Evolutionary conservation across 1,140 invertebrate genomes (phyloP).

Genomic region (Drosophila repletoides): DNA sequence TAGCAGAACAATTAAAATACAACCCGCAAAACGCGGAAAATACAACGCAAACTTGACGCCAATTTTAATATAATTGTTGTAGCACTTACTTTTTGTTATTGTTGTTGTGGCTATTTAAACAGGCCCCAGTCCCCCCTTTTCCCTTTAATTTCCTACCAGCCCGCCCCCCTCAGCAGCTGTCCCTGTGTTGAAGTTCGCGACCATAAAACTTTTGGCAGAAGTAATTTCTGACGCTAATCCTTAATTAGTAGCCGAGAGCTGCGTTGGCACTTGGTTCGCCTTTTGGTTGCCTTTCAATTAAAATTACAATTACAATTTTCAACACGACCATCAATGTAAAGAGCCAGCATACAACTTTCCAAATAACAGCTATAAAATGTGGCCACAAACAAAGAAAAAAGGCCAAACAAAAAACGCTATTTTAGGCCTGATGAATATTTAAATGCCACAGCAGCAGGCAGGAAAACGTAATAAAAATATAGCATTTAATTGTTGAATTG

Average conservation of each 20-base stretch:
- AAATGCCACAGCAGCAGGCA: no score
- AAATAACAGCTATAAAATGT: constrained; percentile 72
- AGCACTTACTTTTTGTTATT: constrained; percentile 27
- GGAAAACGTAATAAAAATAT: no score
- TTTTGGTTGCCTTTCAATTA: constrained; percentile 73
- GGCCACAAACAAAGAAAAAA: constrained; percentile 25
- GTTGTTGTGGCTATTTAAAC: constrained; percentile 39
- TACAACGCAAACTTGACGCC: constrained; percentile 67
- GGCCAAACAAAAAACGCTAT: constrained; percentile 12
- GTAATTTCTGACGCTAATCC: constrained; percentile 82
- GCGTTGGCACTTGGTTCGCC: constrained; percentile 24
- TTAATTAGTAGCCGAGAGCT: constrained; percentile 80
- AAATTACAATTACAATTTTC: constrained; percentile 79
- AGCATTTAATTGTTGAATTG: no score
- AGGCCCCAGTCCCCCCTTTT: constrained; percentile 1
- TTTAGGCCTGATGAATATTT: no score
- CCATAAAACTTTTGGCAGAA: constrained; percentile 79
- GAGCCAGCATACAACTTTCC: constrained; percentile 58
- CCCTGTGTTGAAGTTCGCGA: constrained; percentile 48
- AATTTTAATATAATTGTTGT: constrained; percentile 72
- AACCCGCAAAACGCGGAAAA: no score
- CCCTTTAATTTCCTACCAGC: not conserved
- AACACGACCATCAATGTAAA: constrained; percentile 61
- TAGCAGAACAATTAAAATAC: constrained; percentile 67
- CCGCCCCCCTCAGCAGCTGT: constrained; percentile 9